Evolutionary conservation across 2,797 vertebrate species (phyloP), one percentile per base, ranked within the genome.

Genomic region (Acanthurus lineatus): DNA sequence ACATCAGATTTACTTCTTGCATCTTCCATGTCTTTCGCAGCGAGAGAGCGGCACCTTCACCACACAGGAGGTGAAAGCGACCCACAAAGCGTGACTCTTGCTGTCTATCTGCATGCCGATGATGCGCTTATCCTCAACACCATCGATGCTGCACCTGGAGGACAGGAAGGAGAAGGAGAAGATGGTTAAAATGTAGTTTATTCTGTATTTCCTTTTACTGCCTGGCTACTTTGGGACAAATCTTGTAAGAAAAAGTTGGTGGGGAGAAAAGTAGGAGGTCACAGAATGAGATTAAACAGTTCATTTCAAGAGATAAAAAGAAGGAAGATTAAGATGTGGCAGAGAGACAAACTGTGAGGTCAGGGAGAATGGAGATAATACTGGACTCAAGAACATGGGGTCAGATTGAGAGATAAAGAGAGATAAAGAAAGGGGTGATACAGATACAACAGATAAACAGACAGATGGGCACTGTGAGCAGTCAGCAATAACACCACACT

Each of bases 11-110:
- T 92, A 99, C 98, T 99, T 99, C 93, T 99, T 99, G 94, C 98
- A 99, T 66, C 95, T 96, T 54, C 96, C 93, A 0, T 99, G 97
- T 59, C 96, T 95, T 70, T 99, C 97, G 0, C 98, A 99, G 40
- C 98, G 96, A 63, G 97, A 97, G 52, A 99, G 93, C 4, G 98
- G 98, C 73, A 99, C 96, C 87, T 96, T 97, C 38, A 99, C 95
- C 76, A 99, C 96, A n/a, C 98, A 99, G 78, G 97, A 98, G 58
- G 96, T 96, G 92, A 99, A 99, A 0, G 98, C 97, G 0, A 99
- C 94, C 7, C 96, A 98, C 70, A 99, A 92, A 14, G 95, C 87
- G 0, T 95, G 96, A 86, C 96, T 96, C 77, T 92, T 94, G 88
- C 93, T 95, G 93, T 99, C 98, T 19, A 99, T 96, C 91, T 98